These are phyloP conservation scores for Rhodeus uyekii DNA, from an alignment of 2,797 vertebrate species.

Conservation along the genomic window DNA sequence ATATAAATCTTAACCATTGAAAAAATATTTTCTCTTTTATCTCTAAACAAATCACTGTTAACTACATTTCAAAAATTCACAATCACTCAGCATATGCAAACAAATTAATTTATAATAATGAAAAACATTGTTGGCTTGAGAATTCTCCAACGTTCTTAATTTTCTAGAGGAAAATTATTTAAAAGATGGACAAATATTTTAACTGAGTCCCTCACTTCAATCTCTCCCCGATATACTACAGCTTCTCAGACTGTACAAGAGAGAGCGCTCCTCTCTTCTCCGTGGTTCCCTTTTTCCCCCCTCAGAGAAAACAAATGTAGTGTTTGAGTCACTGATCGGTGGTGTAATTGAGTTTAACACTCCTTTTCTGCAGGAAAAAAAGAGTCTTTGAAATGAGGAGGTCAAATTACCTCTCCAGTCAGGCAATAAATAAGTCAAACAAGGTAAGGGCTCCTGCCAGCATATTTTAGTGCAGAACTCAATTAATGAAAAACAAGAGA, in stretches of 20 bases:
- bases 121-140: constrained; percentile 74
- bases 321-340: constrained; percentile 81
- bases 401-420: constrained; percentile 83
- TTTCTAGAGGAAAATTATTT: constrained; percentile 84
- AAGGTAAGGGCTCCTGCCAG: constrained; percentile 81
- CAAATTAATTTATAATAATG: constrained; percentile 65
- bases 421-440: constrained; percentile 87
- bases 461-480: constrained; percentile 80
- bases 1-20: constrained; percentile 56
- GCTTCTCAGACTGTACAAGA: constrained; percentile 60
- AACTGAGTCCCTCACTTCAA: constrained; percentile 69
- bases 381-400: constrained; percentile 79
- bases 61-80: constrained; percentile 63
- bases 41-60: constrained; percentile 64
- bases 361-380: constrained; percentile 76
- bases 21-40: constrained; percentile 71
- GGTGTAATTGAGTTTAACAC: constrained; percentile 83
- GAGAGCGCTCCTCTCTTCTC: constrained; percentile 51
- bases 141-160: constrained; percentile 82
- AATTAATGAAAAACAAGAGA: constrained; percentile 77
- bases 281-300: constrained; percentile 60
- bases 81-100: constrained; percentile 73
- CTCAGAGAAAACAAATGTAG: constrained; percentile 78
- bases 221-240: constrained; percentile 57
- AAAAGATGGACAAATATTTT: constrained; percentile 81